Conservation (phyloP, 1,140 invertebrate species). For the Drosophila erecta region DNA sequence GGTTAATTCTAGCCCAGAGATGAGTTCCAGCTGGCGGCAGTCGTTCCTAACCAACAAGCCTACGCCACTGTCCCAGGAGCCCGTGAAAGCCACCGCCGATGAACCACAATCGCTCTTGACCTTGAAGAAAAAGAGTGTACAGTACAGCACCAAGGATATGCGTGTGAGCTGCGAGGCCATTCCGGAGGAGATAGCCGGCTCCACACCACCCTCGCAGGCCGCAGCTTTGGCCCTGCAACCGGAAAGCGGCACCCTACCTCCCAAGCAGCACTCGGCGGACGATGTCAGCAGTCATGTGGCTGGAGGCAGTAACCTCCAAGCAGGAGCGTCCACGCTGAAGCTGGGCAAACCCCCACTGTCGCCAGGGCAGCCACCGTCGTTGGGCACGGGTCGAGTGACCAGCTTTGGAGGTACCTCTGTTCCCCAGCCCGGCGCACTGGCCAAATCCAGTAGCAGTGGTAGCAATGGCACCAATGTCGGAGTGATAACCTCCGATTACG, state of each 20-base stretch:
- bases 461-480: slow-evolving; percentile 82
- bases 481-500: slow-evolving; percentile 56
- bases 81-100: slow-evolving; percentile 77
- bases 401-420: slow-evolving; percentile 48
- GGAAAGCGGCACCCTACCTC: slow-evolving; percentile 55
- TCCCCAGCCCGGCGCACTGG: slow-evolving; percentile 78
- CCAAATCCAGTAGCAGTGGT: slow-evolving; percentile 85
- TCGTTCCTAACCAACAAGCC: slow-evolving; percentile 83
- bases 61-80: slow-evolving; percentile 58
- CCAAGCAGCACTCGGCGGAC: slow-evolving; percentile 83
- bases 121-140: slow-evolving; percentile 87
- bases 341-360: slow-evolving; percentile 72
- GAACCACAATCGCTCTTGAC: slow-evolving; percentile 77
- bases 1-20: slow-evolving; percentile 95
- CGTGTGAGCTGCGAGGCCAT: slow-evolving; percentile 95
- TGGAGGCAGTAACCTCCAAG: slow-evolving; percentile 22
- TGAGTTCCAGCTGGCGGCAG: slow-evolving; percentile 94
- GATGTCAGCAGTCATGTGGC: slow-evolving; percentile 70
- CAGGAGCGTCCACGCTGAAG: slow-evolving; percentile 62
- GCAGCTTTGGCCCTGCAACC: slow-evolving; percentile 35
- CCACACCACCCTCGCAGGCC: slow-evolving; percentile 63
- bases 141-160: slow-evolving; percentile 74
- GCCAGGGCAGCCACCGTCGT: slow-evolving; percentile 36
- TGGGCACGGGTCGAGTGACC: slow-evolving; percentile 28
- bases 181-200: slow-evolving; percentile 91